Base-by-base conservation (phyloP, 2,888 invertebrate species). In the Sarcophaga variegata region DNA sequence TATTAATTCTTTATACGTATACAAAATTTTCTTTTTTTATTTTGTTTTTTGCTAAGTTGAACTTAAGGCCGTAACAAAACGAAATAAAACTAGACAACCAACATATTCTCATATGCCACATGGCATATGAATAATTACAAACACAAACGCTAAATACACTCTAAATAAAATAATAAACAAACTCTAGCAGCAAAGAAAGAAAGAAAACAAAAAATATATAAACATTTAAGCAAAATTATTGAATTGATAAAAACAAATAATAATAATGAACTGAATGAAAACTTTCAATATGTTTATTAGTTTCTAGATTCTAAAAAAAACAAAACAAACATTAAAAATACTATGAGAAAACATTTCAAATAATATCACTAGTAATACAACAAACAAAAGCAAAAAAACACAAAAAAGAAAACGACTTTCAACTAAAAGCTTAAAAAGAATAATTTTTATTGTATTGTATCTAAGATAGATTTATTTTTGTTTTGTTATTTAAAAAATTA, bases 61-160 rank as follows among this genome's bases (percentile, higher is more conserved):
- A 86, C 86, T 83, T 86, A 81, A 85, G 3, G 76, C 80, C 81
- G 76, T 81, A 80, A 76, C 59, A 78, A 81, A 67, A 47, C 14
- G 66, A 81, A 64, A 45, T 37, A 54, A 22, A 81, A 76, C 3
- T 59, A 66, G n/a, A 76, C 37, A 71, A 22, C 62, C 54, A 82
- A 85, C 60, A 83, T 66, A 81, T 75, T 81, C 70, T 83, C 62
- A 84, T 22, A 22, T 71, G 60, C 59, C 74, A 69, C 45, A 49
- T 54, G 25, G 45, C 14, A 81, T 25, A 75, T 47, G 12, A 60
- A 75, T 62, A 47, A 77, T 54, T 25, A 22, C n/a, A 69, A 82
- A n/a, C 10, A 54, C 14, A 70, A 64, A 70, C 37, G 14, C 49
- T 60, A n/a, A 77, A 69, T 54, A n/a, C 62, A 25, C 54, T 17